Conservation (phyloP, 2,113 vertebrate species). For the Copsychus sechellarum region DNA sequence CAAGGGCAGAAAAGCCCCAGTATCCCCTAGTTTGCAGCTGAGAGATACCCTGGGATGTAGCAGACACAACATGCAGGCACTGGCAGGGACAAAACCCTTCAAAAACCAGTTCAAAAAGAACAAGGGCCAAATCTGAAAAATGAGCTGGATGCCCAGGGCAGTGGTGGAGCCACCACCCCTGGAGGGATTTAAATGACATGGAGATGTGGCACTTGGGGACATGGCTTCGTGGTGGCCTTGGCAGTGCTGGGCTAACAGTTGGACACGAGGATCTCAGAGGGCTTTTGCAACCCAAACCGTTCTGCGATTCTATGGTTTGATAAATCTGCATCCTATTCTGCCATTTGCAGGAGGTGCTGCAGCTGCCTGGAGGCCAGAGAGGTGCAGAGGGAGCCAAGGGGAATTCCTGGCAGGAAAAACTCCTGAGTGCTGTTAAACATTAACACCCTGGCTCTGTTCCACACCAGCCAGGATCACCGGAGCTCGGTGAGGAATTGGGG, state of each 20-base stretch:
- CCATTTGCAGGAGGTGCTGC: not conserved
- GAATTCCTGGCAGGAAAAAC: constrained; percentile 12
- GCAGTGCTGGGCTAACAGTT: not conserved
- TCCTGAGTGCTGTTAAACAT: not conserved
- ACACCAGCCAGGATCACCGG: not conserved
- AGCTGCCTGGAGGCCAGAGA: not conserved
- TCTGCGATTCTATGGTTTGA: not conserved
- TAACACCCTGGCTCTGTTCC: not conserved
- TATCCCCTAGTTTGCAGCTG: not conserved
- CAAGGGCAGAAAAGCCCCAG: not conserved
- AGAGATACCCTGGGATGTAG: not conserved
- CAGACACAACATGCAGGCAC: not conserved
- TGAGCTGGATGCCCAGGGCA: not conserved
- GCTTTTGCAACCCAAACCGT: not conserved
- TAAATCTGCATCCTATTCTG: not conserved
- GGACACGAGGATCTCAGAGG: not conserved
- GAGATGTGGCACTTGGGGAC: not conserved
- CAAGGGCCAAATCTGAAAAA: not conserved
- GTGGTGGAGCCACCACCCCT: not conserved
- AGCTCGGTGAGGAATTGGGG: not conserved
- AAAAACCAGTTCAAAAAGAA: rapidly evolving
- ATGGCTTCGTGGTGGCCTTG: not conserved
- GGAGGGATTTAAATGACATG: not conserved
- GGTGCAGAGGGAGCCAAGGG: not conserved
- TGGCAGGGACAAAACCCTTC: not conserved